phyloP scores from a whole-genome alignment of 2,797 vertebrate species.

The Microhierax caerulescens region DNA sequence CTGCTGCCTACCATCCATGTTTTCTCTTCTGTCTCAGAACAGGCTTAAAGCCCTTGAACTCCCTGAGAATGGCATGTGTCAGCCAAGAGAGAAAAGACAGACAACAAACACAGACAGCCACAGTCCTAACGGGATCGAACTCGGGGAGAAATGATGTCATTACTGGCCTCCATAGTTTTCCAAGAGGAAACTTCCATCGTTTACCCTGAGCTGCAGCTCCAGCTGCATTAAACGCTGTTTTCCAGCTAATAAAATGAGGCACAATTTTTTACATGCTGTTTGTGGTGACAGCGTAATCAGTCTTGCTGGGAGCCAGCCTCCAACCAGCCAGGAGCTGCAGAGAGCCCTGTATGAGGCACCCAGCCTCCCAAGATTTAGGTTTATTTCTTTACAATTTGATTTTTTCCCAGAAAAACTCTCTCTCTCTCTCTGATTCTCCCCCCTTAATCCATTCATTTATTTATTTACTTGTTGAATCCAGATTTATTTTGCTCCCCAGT shows the following conservation, averaged over 20 bases:
- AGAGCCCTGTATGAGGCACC: neutral
- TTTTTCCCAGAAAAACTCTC: neutral
- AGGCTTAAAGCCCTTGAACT: neutral
- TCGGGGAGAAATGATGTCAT: slow-evolving; percentile 24
- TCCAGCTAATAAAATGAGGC: slow-evolving; percentile 44
- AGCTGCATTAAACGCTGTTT: slow-evolving; percentile 47
- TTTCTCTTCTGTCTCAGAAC: neutral
- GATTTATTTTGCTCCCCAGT: slow-evolving; percentile 33
- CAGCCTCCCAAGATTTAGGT: neutral
- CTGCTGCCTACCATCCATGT: neutral
- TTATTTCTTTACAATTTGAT: neutral
- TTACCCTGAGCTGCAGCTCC: slow-evolving; percentile 15
- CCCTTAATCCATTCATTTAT: slow-evolving; percentile 23
- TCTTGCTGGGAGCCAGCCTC: slow-evolving; percentile 1
- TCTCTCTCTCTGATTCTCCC: neutral
- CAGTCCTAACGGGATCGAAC: neutral
- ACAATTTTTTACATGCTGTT: slow-evolving; percentile 50
- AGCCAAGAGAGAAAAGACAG: neutral
- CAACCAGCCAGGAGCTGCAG: neutral
- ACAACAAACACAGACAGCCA: neutral
- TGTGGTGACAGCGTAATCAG: slow-evolving; percentile 46
- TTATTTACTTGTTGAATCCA: slow-evolving; percentile 25
- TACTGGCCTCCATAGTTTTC: slow-evolving; percentile 19
- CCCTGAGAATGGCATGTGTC: neutral
- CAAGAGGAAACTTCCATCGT: slow-evolving; percentile 31